Percentiles rank a stretch among this genome's conserved stretches.
Conservation (phyloP, 37 sponge, comb jelly and placozoan genomes). For the Aplysina aerophoba region DNA sequence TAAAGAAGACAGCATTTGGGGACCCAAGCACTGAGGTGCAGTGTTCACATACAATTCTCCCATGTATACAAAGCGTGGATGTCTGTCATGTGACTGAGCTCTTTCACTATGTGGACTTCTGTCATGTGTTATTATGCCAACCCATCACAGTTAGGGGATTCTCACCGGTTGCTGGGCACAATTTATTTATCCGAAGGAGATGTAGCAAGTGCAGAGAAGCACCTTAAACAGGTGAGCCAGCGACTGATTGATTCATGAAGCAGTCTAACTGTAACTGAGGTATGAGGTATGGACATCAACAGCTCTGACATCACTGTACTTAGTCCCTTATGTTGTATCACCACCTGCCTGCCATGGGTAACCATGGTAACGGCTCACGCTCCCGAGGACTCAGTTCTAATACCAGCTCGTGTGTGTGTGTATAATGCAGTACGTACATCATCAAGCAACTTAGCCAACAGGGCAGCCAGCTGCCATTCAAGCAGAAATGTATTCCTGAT, state of each 20-base stretch:
- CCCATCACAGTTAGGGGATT: neutral
- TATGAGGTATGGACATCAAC: neutral
- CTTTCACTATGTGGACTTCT: too few species aligned
- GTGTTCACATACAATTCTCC: neutral
- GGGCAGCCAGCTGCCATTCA: too few species aligned
- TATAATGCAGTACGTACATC: too few species aligned
- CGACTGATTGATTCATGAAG: neutral
- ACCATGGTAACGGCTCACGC: too few species aligned
- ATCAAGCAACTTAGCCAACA: too few species aligned
- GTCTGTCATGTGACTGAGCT: neutral
- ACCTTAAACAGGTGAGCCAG: neutral
- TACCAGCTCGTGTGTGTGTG: too few species aligned
- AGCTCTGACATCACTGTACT: neutral
- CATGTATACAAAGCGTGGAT: neutral
- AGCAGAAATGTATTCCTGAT: too few species aligned
- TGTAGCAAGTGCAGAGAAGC: slow-evolving; percentile 14
- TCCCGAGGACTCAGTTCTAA: too few species aligned
- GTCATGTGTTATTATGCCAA: too few species aligned
- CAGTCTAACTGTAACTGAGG: neutral
- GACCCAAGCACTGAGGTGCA: slow-evolving; percentile 20
- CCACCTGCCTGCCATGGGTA: too few species aligned
- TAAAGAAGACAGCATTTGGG: slow-evolving; percentile 19
- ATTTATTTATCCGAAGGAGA: slow-evolving; percentile 14
- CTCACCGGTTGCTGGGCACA: slow-evolving; percentile 12
- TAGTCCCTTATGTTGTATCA: too few species aligned